These are phyloP conservation scores for Acanthis flammea DNA, from an alignment of 2,797 vertebrate species.

Conservation along the genomic window DNA sequence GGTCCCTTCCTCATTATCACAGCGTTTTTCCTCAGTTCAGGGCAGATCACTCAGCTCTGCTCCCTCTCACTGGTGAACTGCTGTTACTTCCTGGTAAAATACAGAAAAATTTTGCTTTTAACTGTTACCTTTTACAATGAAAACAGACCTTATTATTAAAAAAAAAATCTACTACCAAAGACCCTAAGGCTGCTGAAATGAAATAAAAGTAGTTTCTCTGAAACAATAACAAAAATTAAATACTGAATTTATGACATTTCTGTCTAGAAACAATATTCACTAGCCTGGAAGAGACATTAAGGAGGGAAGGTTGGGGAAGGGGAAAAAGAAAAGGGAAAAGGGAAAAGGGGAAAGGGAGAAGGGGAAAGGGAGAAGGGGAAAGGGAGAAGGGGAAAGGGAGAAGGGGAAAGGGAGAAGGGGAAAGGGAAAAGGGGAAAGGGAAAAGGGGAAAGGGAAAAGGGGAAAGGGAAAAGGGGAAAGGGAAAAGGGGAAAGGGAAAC, in stretches of 20 bases:
- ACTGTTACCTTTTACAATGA: background rate
- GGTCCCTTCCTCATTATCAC: background rate
- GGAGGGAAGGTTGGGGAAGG: background rate
- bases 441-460: background rate
- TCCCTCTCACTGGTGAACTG: background rate
- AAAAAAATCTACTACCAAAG: background rate
- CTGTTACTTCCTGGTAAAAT: background rate
- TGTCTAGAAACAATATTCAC: background rate
- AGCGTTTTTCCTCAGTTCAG: background rate
- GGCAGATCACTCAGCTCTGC: background rate
- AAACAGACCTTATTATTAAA: background rate
- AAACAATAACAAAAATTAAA: background rate
- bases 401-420: background rate
- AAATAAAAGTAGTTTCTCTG: background rate
- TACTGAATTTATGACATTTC: background rate
- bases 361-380: background rate
- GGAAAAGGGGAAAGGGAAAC: rapidly evolving
- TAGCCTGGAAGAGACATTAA: background rate
- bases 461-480: background rate
- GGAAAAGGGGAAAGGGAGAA: background rate
- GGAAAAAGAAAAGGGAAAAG: no score
- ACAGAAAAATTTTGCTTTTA: background rate
- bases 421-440: no score
- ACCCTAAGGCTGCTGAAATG: background rate
- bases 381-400: background rate